These are phyloP conservation scores for Eugnorisma glareosa DNA, from an alignment of 2,888 invertebrate species.

Conservation along the genomic window DNA sequence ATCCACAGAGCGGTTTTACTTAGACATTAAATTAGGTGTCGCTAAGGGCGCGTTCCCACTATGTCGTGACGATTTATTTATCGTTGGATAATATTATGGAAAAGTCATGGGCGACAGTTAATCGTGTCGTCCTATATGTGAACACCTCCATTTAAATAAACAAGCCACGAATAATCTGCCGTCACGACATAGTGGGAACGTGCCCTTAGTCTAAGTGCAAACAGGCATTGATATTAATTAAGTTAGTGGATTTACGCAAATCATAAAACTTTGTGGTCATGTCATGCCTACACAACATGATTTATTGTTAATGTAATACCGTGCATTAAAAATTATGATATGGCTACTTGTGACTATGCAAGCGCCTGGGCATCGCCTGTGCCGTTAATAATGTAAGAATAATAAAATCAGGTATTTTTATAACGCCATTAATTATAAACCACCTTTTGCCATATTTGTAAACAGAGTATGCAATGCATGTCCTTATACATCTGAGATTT, in stretches of 20 bases:
- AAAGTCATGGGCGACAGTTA: too few relatives aligned
- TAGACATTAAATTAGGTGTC: neutral
- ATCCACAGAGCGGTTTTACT: neutral
- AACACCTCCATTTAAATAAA: too few relatives aligned
- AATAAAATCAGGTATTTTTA: slow-evolving; percentile 32
- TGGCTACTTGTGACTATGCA: neutral
- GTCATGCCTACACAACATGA: neutral
- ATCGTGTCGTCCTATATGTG: too few relatives aligned
- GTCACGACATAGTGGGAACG: too few relatives aligned
- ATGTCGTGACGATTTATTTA: too few relatives aligned
- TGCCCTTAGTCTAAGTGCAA: neutral
- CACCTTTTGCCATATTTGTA: slow-evolving; percentile 32
- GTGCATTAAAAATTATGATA: neutral
- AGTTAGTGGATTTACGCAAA: slow-evolving; percentile 20
- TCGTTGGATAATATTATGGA: too few relatives aligned
- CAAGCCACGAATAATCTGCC: too few relatives aligned
- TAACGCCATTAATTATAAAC: slow-evolving; percentile 13
- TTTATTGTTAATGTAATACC: slow-evolving; percentile 10
- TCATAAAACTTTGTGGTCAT: neutral
- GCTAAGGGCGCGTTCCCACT: too few relatives aligned
- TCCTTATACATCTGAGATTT: slow-evolving; percentile 7
- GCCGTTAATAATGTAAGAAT: neutral
- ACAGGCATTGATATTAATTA: slow-evolving; percentile 1
- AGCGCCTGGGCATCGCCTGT: neutral
- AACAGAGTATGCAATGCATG: neutral